Base-by-base conservation (phyloP, 1,140 invertebrate genomes). In the Drosophila neocordata region DNA sequence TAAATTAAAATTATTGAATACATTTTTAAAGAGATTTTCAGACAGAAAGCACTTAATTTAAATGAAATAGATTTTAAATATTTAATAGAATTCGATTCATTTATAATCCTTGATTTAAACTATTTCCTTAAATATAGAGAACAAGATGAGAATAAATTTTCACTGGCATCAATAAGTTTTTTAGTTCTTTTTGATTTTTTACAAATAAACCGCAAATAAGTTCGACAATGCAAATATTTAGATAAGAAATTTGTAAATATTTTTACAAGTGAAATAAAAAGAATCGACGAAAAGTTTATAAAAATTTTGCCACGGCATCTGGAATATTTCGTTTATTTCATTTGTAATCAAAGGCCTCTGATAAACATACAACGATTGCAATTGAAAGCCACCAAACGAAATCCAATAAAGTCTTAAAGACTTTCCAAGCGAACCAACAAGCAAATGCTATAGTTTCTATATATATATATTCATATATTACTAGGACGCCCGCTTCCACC, bases 291-390 rank as follows among this genome's bases (percentile, higher is more conserved):
- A 75, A 85, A 87, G 82, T 87, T 87, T 87, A 88, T 87, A 87
- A 87, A 87, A 87, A 87, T 81, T 34, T 41, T 67, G 53, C 65
- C 52, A 34, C 41, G 77, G 78, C 83, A 87, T 87, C 82, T 87
- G 82, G 83, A 87, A 88, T 52, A 79, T 79, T 87, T 87, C 82
- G 83, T 79, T 87, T 87, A 75, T 87, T 87, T 87, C 83, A 83
- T 88, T 87, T 88, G 75, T 80, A 87, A 87, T 87, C 82, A 87
- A 87, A 88, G 75, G 67, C 53, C 53, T 13, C 53, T 34, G 24
- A 31, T 34, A 56, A 69, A 82, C 73, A 77, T 38, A 58, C 44
- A 68, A 51, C 11, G 37, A 55, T 24, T 61, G 63, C 56, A 78
- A 73, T 81, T 63, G 74, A 70, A 77, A 67, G 41, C 34, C 68